Evolutionary conservation across 2,113 vertebrate species (phyloP).

Genomic region (Pelmatolapia mariae): DNA sequence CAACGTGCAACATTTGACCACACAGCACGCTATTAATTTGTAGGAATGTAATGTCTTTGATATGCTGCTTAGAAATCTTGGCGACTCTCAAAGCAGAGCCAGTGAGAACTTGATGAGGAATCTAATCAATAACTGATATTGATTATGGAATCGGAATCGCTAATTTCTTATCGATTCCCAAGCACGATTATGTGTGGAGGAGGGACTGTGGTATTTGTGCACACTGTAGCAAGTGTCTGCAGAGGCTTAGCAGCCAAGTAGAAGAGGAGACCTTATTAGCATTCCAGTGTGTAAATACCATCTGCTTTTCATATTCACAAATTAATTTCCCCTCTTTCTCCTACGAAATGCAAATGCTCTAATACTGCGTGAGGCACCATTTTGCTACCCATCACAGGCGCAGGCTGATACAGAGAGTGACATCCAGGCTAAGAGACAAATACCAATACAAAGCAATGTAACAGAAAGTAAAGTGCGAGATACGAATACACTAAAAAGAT

Average conservation of each 20-base stretch:
- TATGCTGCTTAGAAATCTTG: background rate
- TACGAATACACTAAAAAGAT: background rate
- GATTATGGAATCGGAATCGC: background rate
- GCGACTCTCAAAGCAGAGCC: background rate
- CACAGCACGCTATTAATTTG: background rate
- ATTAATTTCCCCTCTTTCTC: constrained; percentile 54
- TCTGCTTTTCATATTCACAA: constrained; percentile 65
- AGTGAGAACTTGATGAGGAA: background rate
- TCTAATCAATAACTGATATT: background rate
- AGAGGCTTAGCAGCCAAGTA: background rate
- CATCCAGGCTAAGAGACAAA: background rate
- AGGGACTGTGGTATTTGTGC: background rate
- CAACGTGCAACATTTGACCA: background rate
- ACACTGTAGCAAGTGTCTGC: background rate
- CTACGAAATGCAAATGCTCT: constrained; percentile 62
- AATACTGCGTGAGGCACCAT: constrained; percentile 5
- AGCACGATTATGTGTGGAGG: background rate
- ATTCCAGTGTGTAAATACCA: constrained; percentile 41
- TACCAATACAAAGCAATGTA: background rate
- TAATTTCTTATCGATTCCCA: background rate
- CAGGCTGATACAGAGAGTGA: background rate
- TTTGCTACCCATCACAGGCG: background rate
- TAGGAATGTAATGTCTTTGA: background rate
- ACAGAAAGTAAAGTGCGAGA: background rate
- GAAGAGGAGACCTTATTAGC: constrained; percentile 37